Evolutionary conservation across 2,888 invertebrate species (phyloP).

Genomic region (Ophioninae sp.): DNA sequence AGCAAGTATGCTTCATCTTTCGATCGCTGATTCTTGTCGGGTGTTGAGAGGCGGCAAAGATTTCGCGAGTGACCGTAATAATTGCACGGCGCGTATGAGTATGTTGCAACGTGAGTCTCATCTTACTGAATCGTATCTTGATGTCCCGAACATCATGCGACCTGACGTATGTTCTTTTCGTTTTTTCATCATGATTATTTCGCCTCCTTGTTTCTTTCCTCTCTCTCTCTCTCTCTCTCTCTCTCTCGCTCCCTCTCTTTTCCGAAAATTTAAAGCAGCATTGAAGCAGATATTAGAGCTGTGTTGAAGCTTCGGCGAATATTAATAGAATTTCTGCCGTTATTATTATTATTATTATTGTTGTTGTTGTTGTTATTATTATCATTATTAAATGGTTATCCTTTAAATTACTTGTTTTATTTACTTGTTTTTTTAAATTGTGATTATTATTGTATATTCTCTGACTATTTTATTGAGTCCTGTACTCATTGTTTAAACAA

Average conservation of each 20-base stretch:
- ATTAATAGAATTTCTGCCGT: no score
- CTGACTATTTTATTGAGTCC: no score
- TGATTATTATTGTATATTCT: not conserved
- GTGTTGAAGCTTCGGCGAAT: no score
- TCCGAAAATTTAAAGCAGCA: no score
- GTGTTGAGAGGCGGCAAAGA: slow-evolving; percentile 56
- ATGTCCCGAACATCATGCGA: slow-evolving; percentile 41
- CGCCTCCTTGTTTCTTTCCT: not conserved
- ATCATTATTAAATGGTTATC: no score
- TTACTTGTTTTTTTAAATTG: not conserved
- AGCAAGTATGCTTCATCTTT: not conserved
- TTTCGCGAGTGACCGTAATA: slow-evolving; percentile 58
- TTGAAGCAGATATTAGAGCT: no score
- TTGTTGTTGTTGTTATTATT: not conserved
- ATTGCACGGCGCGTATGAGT: slow-evolving; percentile 41
- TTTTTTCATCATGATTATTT: slow-evolving; percentile 12
- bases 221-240: not conserved
- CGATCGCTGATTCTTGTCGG: slow-evolving; percentile 28
- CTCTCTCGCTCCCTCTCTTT: no score
- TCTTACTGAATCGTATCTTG: slow-evolving; percentile 52
- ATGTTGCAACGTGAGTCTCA: slow-evolving; percentile 1
- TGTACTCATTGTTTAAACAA: no score
- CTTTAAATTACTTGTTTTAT: not conserved
- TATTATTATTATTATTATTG: no score
- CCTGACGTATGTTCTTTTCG: slow-evolving; percentile 12